phyloP scores from a whole-genome alignment of 2,113 vertebrate genomes.

The Collichthys lucidus region DNA sequence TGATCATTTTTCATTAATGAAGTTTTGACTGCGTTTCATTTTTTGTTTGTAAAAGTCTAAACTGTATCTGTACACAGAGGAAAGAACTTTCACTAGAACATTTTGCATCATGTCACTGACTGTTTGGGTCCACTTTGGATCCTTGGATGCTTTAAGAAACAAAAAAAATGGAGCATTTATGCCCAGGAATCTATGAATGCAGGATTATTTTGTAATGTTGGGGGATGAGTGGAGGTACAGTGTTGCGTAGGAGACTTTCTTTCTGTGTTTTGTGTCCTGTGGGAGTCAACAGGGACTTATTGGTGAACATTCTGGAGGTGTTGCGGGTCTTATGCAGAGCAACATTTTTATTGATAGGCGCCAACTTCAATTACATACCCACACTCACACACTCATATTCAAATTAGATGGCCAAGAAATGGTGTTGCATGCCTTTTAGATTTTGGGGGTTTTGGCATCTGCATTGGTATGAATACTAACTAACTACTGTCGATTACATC shows the following conservation, averaged over 20 bases:
- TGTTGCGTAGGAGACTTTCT: conserved; percentile 39
- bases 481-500: conserved; percentile 10
- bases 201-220: conserved; percentile 20
- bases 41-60: conserved; percentile 46
- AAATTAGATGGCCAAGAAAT: conserved; percentile 21
- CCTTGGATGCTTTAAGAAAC: conserved; percentile 8
- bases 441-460: neutral
- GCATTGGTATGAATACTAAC: conserved; percentile 10
- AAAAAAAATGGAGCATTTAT: conserved; percentile 26
- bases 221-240: conserved; percentile 13
- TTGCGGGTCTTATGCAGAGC: conserved; percentile 16
- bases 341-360: conserved; percentile 36
- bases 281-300: conserved; percentile 30
- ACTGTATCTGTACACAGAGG: conserved; percentile 4
- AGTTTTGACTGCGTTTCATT: conserved; percentile 39
- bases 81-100: conserved; percentile 30
- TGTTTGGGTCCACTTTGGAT: conserved; percentile 27
- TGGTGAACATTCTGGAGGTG: conserved; percentile 37
- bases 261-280: conserved; percentile 23
- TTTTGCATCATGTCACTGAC: conserved; percentile 32
- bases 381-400: conserved; percentile 40
- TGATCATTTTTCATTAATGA: conserved; percentile 70
- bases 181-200: conserved; percentile 7
- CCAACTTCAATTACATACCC: conserved; percentile 34
- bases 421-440: conserved; percentile 4